Base-by-base conservation (phyloP, 2,113 vertebrate genomes). In the Petroica traversi region DNA sequence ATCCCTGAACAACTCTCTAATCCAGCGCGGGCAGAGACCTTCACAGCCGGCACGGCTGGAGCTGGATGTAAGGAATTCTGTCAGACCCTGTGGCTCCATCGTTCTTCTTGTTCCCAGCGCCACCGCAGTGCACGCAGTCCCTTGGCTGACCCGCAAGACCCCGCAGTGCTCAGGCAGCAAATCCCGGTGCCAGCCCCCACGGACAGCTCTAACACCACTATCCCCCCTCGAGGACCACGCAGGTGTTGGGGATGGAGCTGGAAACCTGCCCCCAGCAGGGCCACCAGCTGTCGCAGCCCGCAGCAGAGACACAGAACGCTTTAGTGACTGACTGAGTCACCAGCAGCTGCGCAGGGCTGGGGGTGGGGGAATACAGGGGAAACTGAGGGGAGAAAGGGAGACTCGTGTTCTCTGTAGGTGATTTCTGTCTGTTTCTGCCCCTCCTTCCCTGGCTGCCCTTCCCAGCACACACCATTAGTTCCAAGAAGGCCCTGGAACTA, bases 161-260 rank as follows among this genome's bases (percentile, higher is more conserved):
- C 25, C 49, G 49, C 33, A 49, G 31, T 5, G 34, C 71, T 25
- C 14, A 17, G 16, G 24, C 31, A 33, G 48, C 57, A 48, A 20
- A 33, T 6, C 51, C 3, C 5, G 7, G 38, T 2, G 8, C 61
- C 66, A 3, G 20, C 20, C 24, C 48, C 28, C 36, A 5, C 2
- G 17, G 38, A 26, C 31, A 9, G 12, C 46, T 46, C 40, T 6
- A 17, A 16, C 46, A 29, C 24, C 23, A 1, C 20, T 5, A 0
- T 19, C 10, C 19, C 19, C 55, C 10, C 16, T 9, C 5, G 13
- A 20, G 11, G 29, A 15, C 48, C 3, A 2, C 0, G 0, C 0
- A 5, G 2, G 3, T 33, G 28, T 1, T 12, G 52, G 40, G 36
- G 41, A 36, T 8, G 38, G 71, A 36, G 46, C 59, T 49, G 61